Conservation (phyloP, 2,797 vertebrate species). For the Gobionotothen gibberifrons region DNA sequence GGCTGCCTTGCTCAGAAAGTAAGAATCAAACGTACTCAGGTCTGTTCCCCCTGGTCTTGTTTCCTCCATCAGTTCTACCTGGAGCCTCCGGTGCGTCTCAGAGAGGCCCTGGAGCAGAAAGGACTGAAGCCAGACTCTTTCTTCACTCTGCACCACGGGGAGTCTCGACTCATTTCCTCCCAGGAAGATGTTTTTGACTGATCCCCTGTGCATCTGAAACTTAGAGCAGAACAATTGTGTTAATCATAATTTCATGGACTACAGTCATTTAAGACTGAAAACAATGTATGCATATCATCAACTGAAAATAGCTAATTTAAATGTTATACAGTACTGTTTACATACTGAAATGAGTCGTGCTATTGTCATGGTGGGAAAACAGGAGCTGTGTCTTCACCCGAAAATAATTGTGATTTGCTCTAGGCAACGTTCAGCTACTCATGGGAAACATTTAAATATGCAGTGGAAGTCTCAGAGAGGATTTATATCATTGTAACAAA, state of each 20-base stretch:
- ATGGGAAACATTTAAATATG: not conserved
- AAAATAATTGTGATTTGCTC: too few species aligned
- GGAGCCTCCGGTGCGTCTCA: constrained; percentile 90
- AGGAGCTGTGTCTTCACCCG: not conserved
- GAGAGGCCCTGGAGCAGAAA: constrained; percentile 87
- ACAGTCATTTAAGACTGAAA: constrained; percentile 14
- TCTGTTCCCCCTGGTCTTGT: not conserved
- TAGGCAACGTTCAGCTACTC: not conserved
- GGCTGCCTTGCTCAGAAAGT: not conserved
- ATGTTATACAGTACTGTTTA: constrained; percentile 25
- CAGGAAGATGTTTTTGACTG: constrained; percentile 78
- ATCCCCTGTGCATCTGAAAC: constrained; percentile 31
- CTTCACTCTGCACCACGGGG: constrained; percentile 92
- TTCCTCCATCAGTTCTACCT: constrained; percentile 88
- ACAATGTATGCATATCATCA: constrained; percentile 2
- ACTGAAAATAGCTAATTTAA: constrained; percentile 10
- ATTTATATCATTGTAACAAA: not conserved
- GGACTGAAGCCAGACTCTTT: constrained; percentile 89
- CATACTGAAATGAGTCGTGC: constrained; percentile 12
- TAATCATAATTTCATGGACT: not conserved
- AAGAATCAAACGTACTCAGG: too few species aligned
- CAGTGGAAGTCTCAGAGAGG: not conserved
- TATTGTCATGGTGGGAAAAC: constrained; percentile 6
- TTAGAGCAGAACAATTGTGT: constrained; percentile 20
- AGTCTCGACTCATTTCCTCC: constrained; percentile 86